These are phyloP conservation scores for Urocynchramus pylzowi DNA, from an alignment of 2,113 vertebrate genomes.

Conservation along the genomic window DNA sequence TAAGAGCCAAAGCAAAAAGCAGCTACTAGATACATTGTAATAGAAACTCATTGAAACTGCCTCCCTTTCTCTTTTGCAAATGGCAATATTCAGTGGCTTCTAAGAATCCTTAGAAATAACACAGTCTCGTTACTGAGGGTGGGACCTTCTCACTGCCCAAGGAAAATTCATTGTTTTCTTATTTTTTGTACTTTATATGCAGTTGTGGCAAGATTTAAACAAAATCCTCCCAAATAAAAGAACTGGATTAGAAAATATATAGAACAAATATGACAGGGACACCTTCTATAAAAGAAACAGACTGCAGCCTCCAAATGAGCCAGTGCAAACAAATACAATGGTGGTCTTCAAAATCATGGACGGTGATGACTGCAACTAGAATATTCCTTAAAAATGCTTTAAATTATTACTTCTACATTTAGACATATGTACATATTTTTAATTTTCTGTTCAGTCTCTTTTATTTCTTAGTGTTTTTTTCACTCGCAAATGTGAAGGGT, in stretches of 20 bases:
- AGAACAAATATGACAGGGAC: background rate
- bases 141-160: background rate
- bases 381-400: background rate
- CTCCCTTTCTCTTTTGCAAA: background rate
- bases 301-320: rapidly evolving
- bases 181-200: background rate
- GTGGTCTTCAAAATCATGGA: background rate
- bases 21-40: background rate
- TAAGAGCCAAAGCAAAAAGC: background rate
- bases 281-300: background rate
- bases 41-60: background rate
- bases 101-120: background rate
- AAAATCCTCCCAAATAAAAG: background rate
- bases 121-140: background rate
- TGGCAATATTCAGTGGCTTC: background rate
- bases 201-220: background rate
- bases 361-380: background rate
- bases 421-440: background rate
- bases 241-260: background rate
- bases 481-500: background rate
- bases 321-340: background rate
- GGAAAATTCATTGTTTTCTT: background rate
- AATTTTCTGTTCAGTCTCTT: background rate
- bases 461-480: background rate
- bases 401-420: background rate